These are phyloP conservation scores for Sphenopsis melanotis DNA, from an alignment of 2,797 vertebrate genomes.

Conservation along the genomic window DNA sequence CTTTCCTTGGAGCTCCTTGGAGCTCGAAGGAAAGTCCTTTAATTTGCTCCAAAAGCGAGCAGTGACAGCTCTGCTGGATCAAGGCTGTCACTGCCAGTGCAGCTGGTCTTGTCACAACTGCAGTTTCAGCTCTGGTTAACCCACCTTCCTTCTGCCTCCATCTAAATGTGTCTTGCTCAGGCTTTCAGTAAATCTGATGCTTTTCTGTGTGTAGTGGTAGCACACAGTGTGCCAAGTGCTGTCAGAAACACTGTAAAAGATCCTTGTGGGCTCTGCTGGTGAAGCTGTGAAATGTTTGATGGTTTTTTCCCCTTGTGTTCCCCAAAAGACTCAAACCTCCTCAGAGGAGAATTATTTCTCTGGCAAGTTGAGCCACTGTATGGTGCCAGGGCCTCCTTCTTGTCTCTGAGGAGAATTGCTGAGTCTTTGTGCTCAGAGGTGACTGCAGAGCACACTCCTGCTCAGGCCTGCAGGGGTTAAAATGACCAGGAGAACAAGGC, in stretches of 20 bases:
- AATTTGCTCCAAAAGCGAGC: not conserved
- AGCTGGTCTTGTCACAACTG: not conserved
- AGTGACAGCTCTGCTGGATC: not conserved
- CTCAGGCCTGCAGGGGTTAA: constrained; percentile 4
- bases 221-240: not conserved
- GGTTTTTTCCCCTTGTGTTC: not conserved
- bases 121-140: not conserved
- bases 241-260: not conserved
- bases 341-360: not conserved
- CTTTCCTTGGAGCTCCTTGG: not conserved
- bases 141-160: not conserved
- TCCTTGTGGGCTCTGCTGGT: not conserved
- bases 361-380: not conserved
- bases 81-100: not conserved
- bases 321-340: not conserved
- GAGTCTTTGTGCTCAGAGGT: not conserved
- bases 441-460: not conserved
- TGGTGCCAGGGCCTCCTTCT: not conserved
- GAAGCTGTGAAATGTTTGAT: not conserved
- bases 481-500: not conserved
- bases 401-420: not conserved
- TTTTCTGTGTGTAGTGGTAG: not conserved
- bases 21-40: not conserved
- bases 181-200: not conserved
- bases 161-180: not conserved